Evolutionary conservation across 2,888 invertebrate species (phyloP), one percentile per base, ranked within the genome.

Genomic region (Abrostola triplasia): DNA sequence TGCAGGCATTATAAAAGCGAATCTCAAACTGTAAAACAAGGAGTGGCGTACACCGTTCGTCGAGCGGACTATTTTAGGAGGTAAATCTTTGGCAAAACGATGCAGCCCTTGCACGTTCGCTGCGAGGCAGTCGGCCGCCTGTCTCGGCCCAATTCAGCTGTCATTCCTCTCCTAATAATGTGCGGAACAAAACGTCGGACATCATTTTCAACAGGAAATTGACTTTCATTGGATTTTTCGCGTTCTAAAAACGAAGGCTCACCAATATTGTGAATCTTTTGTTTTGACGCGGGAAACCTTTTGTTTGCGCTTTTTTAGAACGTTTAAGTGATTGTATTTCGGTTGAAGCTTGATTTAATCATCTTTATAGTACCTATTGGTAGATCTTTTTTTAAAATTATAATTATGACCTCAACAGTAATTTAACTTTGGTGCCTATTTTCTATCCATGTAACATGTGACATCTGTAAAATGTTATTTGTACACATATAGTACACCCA

Each of bases 181-280:
- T 67, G 41, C 73, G 71, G 75, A 77, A 80, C 72, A 84, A 79
- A 84, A 80, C 70, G 76, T 82, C 80, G 74, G 80, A 83, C 82
- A 80, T 83, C 71, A 81, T 86, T 84, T 77, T 78, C 72, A 74
- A 55, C 63, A 81, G 83, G 85, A 88, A 88, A 88, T 87, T 83
- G 85, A 80, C 83, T 84, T 85, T 81, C 84, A 85, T 84, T 85
- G 76, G 80, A 77, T 82, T 69, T 84, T 79, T 82, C 74, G 71
- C 65, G 74, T 72, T 73, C 68, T 67, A 70, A 74, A 75, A 68
- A 66, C 59, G 52, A 57, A 57, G 35, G 53, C 38, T n/a, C 61
- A 49, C 42, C 13, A 44, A 66, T 61, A 56, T 76, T 65, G 48
- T 67, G 62, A 44, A 59, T 59, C 70, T 66, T 77, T 74, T 75